Evolutionary conservation across 2,888 invertebrate species (phyloP), one percentile per base, ranked within the genome.

Genomic region (Orthonevra nobilis): DNA sequence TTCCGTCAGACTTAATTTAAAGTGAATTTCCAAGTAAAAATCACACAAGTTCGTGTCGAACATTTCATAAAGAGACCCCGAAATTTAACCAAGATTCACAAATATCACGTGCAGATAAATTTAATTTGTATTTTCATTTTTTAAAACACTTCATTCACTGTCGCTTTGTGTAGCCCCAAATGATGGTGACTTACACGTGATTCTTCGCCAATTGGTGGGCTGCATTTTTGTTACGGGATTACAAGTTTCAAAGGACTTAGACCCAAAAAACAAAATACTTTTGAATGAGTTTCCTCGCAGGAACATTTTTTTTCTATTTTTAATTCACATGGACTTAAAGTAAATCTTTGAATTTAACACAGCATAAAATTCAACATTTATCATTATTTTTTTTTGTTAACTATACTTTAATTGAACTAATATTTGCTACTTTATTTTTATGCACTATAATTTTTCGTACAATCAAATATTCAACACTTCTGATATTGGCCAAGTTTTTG

Each of bases 311-410:
- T n/a, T 28, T 52, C 9, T 40, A 38, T 17, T 44, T 60, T 34
- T n/a, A n/a, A n/a, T 23, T 32, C 6, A 38, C 15, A 30, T 9
- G 17, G 14, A 7, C 15, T 6, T 12, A n/a, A 36, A 36, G 54
- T 61, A 77, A 77, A 64, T 72, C 28, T 64, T 77, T 66, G 64
- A 77, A 72, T 66, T 77, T 77, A 72, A 60, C 9, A 15, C n/a
- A 19, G 12, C 32, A 40, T 66, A 38, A 77, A 77, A 72, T n/a
- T 72, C 64, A 77, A 64, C 64, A 77, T 60, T 77, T 64, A 64
- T 58, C n/a, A n/a, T n/a, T n/a, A n/a, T n/a, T n/a, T n/a, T n/a
- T n/a, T n/a, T n/a, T 58, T 34, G 9, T 34, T 14, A 44, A 9
- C 7, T 36, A 15, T 3, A 36, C 6, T n/a, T 42, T 26, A 20